Percentiles rank a stretch among this genome's conserved stretches.
phyloP scores from a whole-genome alignment of 2,888 invertebrate genomes.

The Ennomos erosarius region DNA sequence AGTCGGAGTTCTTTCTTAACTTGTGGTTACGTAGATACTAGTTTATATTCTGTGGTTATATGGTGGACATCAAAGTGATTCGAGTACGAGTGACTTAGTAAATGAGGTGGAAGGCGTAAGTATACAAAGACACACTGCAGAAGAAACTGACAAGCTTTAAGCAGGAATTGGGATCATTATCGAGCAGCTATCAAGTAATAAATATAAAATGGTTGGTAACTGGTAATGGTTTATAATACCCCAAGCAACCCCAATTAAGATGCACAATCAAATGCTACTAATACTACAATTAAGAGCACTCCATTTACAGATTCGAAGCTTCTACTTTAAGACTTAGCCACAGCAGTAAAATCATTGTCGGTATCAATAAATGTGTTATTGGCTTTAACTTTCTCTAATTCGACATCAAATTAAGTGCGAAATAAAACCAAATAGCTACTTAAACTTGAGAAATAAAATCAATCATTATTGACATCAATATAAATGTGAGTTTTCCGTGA shows the following conservation, averaged over 20 bases:
- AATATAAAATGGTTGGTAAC: too few relatives aligned
- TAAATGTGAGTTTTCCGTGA: slow-evolving; percentile 15
- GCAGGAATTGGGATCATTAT: too few relatives aligned
- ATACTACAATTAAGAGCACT: slow-evolving; percentile 11
- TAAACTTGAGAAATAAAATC: slow-evolving; percentile 12
- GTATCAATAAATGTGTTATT: slow-evolving; percentile 22
- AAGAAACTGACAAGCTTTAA: background rate
- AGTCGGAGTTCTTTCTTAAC: slow-evolving; percentile 10
- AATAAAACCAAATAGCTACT: slow-evolving; percentile 12
- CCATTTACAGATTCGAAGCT: slow-evolving; percentile 19
- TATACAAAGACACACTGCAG: slow-evolving; percentile 7
- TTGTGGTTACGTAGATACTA: slow-evolving; percentile 9
- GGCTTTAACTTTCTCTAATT: slow-evolving; percentile 22
- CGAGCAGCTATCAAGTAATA: too few relatives aligned
- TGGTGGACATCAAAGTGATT: slow-evolving; percentile 17
- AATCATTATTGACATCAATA: slow-evolving; percentile 21
- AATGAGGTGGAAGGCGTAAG: slow-evolving; percentile 16
- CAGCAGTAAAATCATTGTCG: slow-evolving; percentile 19
- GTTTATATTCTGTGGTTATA: slow-evolving; percentile 7
- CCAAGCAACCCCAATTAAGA: background rate
- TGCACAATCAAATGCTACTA: background rate
- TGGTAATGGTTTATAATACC: too few relatives aligned
- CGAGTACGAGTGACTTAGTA: slow-evolving; percentile 13
- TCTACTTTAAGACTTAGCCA: slow-evolving; percentile 7
- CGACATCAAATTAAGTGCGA: slow-evolving; percentile 16